Percentiles rank a stretch among this genome's conserved stretches.
Evolutionary conservation across 2,888 invertebrate species (phyloP).

Genomic region (Erebia aethiops): DNA sequence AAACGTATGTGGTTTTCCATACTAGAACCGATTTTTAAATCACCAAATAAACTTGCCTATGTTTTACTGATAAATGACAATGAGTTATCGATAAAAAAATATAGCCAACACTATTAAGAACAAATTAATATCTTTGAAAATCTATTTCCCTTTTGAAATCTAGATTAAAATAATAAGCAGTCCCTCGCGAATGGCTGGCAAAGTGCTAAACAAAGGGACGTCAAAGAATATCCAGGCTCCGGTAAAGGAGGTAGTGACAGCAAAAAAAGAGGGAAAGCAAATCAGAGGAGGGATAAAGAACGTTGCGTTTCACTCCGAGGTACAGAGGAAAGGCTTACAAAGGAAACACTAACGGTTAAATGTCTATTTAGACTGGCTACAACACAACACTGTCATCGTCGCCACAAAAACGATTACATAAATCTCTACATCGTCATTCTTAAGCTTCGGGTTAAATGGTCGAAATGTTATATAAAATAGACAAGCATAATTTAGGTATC

Average conservation of each 20-base stretch:
- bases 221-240: neutral
- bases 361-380: neutral
- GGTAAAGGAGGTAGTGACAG: conserved; percentile 22
- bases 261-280: conserved; percentile 24
- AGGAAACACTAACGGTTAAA: conserved; percentile 21
- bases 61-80: too few species aligned
- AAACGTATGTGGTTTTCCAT: too few species aligned
- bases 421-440: too few species aligned
- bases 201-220: conserved; percentile 3
- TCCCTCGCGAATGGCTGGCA: neutral
- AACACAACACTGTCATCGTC: neutral
- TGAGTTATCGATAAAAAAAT: too few species aligned
- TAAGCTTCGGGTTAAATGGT: too few species aligned
- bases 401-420: too few species aligned
- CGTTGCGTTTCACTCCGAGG: conserved; percentile 22
- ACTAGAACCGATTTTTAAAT: too few species aligned
- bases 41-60: too few species aligned
- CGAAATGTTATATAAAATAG: too few species aligned
- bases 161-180: neutral
- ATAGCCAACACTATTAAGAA: too few species aligned
- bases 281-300: conserved; percentile 21
- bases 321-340: conserved; percentile 26
- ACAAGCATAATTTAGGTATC: too few species aligned
- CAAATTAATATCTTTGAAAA: neutral
- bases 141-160: neutral